Evolutionary conservation across 1,140 invertebrate genomes (phyloP).

Genomic region (Idris sp.): DNA sequence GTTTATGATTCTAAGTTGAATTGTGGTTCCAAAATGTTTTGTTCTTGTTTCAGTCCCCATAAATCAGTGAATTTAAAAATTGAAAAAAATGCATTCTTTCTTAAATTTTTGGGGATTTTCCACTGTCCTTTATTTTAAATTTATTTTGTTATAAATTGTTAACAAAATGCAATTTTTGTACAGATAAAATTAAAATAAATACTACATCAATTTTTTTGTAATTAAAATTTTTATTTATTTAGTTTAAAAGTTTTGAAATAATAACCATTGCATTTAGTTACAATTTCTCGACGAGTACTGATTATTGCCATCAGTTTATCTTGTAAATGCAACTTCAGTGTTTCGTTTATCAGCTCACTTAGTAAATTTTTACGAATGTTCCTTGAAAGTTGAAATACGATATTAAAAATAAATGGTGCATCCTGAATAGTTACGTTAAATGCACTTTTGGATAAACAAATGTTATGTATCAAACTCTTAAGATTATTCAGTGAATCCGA

Average conservation of each 20-base stretch:
- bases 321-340: conserved; percentile 22
- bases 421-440: conserved; percentile 20
- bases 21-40: conserved; percentile 24
- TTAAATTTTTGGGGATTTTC: too few relatives aligned
- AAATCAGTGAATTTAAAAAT: too few relatives aligned
- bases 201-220: too few relatives aligned
- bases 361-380: conserved; percentile 41
- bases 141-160: too few relatives aligned
- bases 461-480: conserved; percentile 54
- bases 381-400: conserved; percentile 36
- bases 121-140: too few relatives aligned
- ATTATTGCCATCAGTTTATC: conserved; percentile 29
- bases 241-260: too few relatives aligned
- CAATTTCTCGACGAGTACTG: conserved; percentile 17
- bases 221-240: too few relatives aligned
- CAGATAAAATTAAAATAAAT: too few relatives aligned
- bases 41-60: too few relatives aligned
- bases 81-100: too few relatives aligned
- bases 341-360: conserved; percentile 2
- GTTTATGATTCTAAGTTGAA: conserved; percentile 23
- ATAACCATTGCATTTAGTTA: conserved; percentile 6
- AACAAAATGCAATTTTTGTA: too few relatives aligned
- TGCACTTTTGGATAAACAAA: conserved; percentile 52
- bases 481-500: conserved; percentile 40
- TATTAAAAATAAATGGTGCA: conserved; percentile 56